Percentiles rank a stretch among this genome's conserved stretches.
These are phyloP conservation scores for Eidolon dupreanum DNA, from an alignment of 2,797 vertebrate species.

Conservation along the genomic window DNA sequence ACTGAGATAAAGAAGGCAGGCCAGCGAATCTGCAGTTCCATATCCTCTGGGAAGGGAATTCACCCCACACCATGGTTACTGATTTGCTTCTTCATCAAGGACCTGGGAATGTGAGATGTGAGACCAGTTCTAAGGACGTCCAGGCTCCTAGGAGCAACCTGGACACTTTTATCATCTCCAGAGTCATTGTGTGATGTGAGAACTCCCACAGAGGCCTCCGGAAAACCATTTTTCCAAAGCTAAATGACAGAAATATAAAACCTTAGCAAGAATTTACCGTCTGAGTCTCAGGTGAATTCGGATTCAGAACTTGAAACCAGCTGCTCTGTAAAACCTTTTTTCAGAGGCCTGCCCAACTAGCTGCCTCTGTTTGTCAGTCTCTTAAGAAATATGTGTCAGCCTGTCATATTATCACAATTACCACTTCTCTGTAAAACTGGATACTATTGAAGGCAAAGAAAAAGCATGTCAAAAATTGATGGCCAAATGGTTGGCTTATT, in stretches of 20 bases:
- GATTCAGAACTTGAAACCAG: slow-evolving; percentile 27
- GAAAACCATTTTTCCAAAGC: background rate
- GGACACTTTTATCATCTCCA: background rate
- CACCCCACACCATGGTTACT: background rate
- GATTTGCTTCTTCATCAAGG: background rate
- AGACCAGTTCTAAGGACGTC: background rate
- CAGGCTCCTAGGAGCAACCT: background rate
- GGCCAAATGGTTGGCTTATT: slow-evolving; percentile 16
- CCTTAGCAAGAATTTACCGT: background rate
- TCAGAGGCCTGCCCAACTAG: background rate
- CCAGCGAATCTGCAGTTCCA: background rate
- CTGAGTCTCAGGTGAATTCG: background rate
- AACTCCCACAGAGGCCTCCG: background rate
- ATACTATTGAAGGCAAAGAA: background rate
- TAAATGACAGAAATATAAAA: background rate
- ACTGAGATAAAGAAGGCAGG: background rate
- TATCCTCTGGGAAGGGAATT: background rate
- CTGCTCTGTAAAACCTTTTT: slow-evolving; percentile 6
- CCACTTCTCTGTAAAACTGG: background rate
- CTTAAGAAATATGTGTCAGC: slow-evolving; percentile 43
- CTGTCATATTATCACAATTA: background rate
- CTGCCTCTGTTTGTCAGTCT: background rate
- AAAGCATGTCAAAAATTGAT: slow-evolving; percentile 12
- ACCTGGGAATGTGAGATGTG: background rate
- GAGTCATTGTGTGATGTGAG: background rate